Evolutionary conservation across 1,140 invertebrate species (phyloP).

Genomic region (Monomorium pharaonis): DNA sequence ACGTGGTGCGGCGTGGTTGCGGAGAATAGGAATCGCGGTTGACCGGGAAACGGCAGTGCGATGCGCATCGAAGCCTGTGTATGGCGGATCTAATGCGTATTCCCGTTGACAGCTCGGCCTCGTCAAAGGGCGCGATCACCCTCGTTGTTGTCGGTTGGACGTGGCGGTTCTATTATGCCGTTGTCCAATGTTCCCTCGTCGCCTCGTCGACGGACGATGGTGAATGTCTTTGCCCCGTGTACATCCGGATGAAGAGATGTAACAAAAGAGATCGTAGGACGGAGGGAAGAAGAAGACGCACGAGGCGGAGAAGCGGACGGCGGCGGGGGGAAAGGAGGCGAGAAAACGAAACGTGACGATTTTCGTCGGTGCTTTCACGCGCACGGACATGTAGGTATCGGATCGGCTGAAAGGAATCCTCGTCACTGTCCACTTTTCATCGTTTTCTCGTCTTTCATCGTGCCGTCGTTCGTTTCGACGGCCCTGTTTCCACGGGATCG

Average conservation of each 20-base stretch:
- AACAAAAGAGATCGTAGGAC: conserved; percentile 26
- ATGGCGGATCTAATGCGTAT: conserved; percentile 32
- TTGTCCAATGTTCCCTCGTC: conserved; percentile 18
- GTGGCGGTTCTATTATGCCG: conserved; percentile 49
- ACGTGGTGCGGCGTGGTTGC: conserved; percentile 33
- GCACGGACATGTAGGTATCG: conserved; percentile 26
- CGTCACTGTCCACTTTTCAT: conserved; percentile 60
- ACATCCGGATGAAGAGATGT: conserved; percentile 41
- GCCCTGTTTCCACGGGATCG: conserved; percentile 22
- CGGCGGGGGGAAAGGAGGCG: background rate
- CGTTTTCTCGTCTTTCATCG: conserved; percentile 58
- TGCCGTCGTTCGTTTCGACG: conserved; percentile 42
- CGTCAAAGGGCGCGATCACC: conserved; percentile 49
- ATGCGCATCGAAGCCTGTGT: conserved; percentile 7
- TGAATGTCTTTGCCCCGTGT: conserved; percentile 44
- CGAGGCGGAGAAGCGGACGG: background rate
- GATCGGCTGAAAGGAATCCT: conserved; percentile 54
- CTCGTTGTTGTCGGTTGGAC: conserved; percentile 29
- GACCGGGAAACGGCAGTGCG: conserved; percentile 23
- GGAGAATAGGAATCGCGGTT: conserved; percentile 43
- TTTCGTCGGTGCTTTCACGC: conserved; percentile 45
- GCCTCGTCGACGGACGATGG: conserved; percentile 1
- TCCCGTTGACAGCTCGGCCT: conserved; percentile 28
- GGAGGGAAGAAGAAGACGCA: background rate
- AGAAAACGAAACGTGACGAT: conserved; percentile 44